Base-by-base conservation (phyloP, 2,888 invertebrate genomes). In the Saturnia japonica region DNA sequence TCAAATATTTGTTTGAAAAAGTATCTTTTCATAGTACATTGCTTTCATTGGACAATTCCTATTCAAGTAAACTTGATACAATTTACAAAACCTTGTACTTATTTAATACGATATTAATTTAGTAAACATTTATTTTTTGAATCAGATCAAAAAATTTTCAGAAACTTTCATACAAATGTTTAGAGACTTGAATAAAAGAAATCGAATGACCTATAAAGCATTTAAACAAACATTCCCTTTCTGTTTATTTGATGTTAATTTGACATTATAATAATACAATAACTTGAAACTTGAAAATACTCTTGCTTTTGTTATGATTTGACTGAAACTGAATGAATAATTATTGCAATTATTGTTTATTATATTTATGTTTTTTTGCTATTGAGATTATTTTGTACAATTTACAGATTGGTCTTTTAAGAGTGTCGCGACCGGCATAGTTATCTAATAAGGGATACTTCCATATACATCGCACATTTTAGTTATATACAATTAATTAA, bases 371-470 rank as follows among this genome's bases (percentile, higher is more conserved):
- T 66, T 68, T 57, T 69, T 62, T 64, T 62, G 25, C 47, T 40
- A 64, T 51, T 68, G 60, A 68, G 68, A 68, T 71, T 70, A 22
- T 78, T 80, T 79, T 80, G 76, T 85, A 80, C 83, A 78, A 82
- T 89, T 93, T 93, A 89, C 93, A 94, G 93, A 94, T 94, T 92
- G 93, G 93, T 93, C 93, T 86, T 94, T 94, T 93, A 94, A 93
- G 90, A 91, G 88, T 89, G 91, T 93, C 83, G 85, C 91, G 80
- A 90, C 90, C 82, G 93, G 92, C 84, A 88, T 93, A 88, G 88
- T 88, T 80, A 88, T 91, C 78, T 93, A 91, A 86, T 81, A 79
- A 80, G 80, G 82, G 83, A 79, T 74, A 76, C 74, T 77, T 83
- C 80, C 82, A 74, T 76, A 78, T 79, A 80, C 82, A 78, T 78